phyloP scores from a whole-genome alignment of 2,888 invertebrate species.

The Omphaloscelis lunosa region DNA sequence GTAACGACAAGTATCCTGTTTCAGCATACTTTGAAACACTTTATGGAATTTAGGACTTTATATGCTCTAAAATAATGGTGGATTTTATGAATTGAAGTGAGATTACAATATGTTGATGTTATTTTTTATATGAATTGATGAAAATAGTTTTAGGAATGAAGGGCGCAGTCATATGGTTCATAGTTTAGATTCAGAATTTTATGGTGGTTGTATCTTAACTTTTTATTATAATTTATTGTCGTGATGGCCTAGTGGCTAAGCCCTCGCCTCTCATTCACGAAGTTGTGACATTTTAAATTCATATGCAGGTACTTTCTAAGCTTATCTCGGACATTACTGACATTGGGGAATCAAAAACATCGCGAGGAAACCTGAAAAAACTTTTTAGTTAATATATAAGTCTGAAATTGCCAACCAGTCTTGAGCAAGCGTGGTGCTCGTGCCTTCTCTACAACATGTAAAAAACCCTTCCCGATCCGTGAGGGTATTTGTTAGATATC shows the following conservation, averaged over 20 bases:
- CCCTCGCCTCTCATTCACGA: too few species aligned
- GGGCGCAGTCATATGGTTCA: not conserved
- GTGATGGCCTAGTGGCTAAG: too few species aligned
- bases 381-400: too few species aligned
- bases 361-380: not conserved
- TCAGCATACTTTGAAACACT: slow-evolving; percentile 21
- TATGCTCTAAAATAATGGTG: slow-evolving; percentile 11
- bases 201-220: not conserved
- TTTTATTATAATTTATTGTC: not conserved
- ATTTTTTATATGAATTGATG: slow-evolving; percentile 5
- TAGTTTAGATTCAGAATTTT: not conserved
- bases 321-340: not conserved
- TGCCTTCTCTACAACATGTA: not conserved
- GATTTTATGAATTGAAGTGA: not conserved
- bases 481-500: too few species aligned
- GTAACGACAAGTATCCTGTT: slow-evolving; percentile 43
- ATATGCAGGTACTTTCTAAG: not conserved
- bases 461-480: too few species aligned
- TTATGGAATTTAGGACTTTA: slow-evolving; percentile 18
- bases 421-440: too few species aligned
- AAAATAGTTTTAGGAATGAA: not conserved
- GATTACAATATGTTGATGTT: not conserved
- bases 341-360: not conserved
- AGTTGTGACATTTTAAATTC: not conserved
- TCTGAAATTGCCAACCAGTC: too few species aligned